phyloP scores from a whole-genome alignment of 2,797 vertebrate genomes.

The Phrynocephalus vlangalii region DNA sequence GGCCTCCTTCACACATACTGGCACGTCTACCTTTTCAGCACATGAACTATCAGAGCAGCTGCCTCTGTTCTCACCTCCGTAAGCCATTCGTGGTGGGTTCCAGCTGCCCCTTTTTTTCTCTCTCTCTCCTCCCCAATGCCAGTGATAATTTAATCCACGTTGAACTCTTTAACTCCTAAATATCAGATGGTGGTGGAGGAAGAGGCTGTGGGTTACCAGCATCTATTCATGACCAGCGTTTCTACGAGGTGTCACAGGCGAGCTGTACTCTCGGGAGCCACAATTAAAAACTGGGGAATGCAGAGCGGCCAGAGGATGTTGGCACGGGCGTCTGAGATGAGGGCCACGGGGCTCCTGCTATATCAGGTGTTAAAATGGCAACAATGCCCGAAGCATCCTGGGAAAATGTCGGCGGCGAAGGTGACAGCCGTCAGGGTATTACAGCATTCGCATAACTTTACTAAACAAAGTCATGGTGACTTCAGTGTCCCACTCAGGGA shows the following conservation, averaged over 20 bases:
- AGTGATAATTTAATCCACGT: slow-evolving; percentile 27
- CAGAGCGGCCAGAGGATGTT: background rate
- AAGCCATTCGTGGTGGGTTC: background rate
- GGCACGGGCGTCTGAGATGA: background rate
- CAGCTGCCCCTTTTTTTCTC: too few species aligned
- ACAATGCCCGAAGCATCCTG: background rate
- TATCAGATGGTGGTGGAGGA: background rate
- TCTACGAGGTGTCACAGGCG: background rate
- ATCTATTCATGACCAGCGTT: background rate
- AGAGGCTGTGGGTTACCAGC: background rate
- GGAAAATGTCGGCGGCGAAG: background rate
- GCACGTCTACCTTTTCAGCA: background rate
- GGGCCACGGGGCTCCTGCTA: background rate
- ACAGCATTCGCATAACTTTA: background rate
- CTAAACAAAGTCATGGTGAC: slow-evolving; percentile 18
- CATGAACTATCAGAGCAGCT: slow-evolving; percentile 11
- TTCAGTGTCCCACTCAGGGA: background rate
- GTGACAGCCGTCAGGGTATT: background rate
- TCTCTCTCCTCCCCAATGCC: background rate
- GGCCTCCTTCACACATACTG: background rate
- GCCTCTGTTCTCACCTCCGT: background rate
- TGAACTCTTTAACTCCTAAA: slow-evolving; percentile 21
- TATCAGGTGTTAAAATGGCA: slow-evolving; percentile 24
- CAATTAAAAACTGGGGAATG: background rate
- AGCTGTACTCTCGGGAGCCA: background rate